Base-by-base conservation (phyloP, 2,888 invertebrate genomes). In the Lamproptera curius region DNA sequence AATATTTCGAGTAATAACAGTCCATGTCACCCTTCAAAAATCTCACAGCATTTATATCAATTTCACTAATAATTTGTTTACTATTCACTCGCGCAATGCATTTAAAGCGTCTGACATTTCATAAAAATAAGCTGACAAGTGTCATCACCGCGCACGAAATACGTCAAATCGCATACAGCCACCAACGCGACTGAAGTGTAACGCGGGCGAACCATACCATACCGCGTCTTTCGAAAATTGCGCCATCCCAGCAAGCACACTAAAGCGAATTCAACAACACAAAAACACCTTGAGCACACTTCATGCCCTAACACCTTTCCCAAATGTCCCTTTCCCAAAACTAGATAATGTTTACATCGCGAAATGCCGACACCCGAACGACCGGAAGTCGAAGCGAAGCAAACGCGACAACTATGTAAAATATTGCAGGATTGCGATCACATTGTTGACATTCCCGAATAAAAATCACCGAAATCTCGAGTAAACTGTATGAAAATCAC, bases 351-450 rank as follows among this genome's bases (percentile, higher is more conserved):
- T 87, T 87, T 87, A 87, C 87, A 84, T 84, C 87, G 83, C 85
- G 76, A 86, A 82, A 85, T 82, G 81, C 81, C 84, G 84, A 83
- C 86, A 84, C 83, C 78, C 81, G 71, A 88, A 76, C 85, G 77
- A 74, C 82, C 87, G 87, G 88, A 89, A 89, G 89, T 88, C 77
- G 78, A 80, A 72, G 87, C 89, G 89, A 88, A 88, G 87, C 90
- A 91, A 90, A 91, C 91, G 91, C 90, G 91, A 91, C 92, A 92
- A 92, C 91, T 92, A 92, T 92, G 92, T 91, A 90, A 92, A 91
- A 91, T 91, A 92, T 92, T 91, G 90, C 90, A 90, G 91, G 91
- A 91, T 92, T 89, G 90, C 91, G 90, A 90, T 90, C 91, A 90
- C 91, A 91, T 91, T 91, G 91, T 91, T 90, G 88, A 89, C 91